A percentile compares a stretch with the other conserved stretches of the same genome.
Conservation (phyloP, 2,888 invertebrate genomes). For the Pammene aurita region DNA sequence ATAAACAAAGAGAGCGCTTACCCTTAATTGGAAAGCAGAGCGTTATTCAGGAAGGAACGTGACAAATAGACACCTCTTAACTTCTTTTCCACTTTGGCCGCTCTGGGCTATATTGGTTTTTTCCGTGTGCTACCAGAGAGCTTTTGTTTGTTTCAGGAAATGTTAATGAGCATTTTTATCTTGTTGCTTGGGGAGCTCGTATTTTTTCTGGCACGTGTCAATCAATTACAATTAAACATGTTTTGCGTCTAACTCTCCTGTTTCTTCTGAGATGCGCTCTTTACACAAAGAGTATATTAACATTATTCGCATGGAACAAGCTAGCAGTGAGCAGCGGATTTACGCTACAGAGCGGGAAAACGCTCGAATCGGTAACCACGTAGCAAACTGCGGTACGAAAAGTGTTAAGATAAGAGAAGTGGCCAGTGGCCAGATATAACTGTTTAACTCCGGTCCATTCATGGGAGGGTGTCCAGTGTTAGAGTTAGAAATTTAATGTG, state of each 20-base stretch:
- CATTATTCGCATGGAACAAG: too few species aligned
- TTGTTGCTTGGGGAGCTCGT: conserved; percentile 46
- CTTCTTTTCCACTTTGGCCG: conserved; percentile 81
- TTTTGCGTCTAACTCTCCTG: background rate
- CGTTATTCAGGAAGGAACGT: conserved; percentile 82
- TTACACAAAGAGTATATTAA: background rate
- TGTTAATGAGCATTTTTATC: conserved; percentile 69
- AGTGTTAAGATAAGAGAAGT: too few species aligned
- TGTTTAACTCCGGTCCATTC: too few species aligned
- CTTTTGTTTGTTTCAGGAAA: conserved; percentile 78
- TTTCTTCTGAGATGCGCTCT: background rate
- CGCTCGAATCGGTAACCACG: too few species aligned
- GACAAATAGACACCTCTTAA: conserved; percentile 84
- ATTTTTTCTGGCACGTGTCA: conserved; percentile 34
- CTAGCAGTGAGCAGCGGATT: too few species aligned
- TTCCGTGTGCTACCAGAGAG: conserved; percentile 69
- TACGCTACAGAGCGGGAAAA: too few species aligned
- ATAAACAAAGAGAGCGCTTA: conserved; percentile 84
- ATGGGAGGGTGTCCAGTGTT: too few species aligned
- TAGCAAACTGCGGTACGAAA: too few species aligned
- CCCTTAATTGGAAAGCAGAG: conserved; percentile 84
- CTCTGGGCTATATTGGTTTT: conserved; percentile 78
- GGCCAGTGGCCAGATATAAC: too few species aligned
- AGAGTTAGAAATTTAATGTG: too few species aligned
- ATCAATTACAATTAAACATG: conserved; percentile 39